Evolutionary conservation across 2,888 invertebrate genomes (phyloP), one percentile per base, ranked within the genome.

Genomic region (Tinea pellionella): DNA sequence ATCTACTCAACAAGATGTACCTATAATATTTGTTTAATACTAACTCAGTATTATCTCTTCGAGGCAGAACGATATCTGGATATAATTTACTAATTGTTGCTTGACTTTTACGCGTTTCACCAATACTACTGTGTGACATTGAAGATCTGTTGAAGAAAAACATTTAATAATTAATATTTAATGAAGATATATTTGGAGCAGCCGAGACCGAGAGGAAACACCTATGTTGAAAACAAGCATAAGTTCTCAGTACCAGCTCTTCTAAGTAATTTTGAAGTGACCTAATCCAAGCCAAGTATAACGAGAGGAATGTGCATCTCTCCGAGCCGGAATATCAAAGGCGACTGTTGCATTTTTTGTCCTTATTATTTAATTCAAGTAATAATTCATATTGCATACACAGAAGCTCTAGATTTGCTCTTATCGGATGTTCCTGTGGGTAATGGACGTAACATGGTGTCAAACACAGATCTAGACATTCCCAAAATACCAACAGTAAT

Each of bases 401-500:
- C 67, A 3, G 78, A 76, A 13, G 67, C 70, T 15, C 29, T 62
- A 19, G 61, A 57, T 64, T 74, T 82, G 0, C 78, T 77, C 67
- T 81, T 82, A 16, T 65, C 62, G 0, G 65, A 65, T 9, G 68
- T 69, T 0, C 61, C 64, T 2, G 64, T 64, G 0, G 75, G 68
- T 11, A 85, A 55, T 12, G 79, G 78, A 19, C 73, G 74, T 29
- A 92, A 72, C 85, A 91, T 88, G 0, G 89, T 79, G 67, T 92
- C 91, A 64, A 90, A 90, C 55, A 77, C 68, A 8, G 78, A 69
- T 19, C 91, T 80, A 0, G 84, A 77, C 65, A 89, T 72, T 2
- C 92, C 92, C 57, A 92, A 73, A 60, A 92, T 88, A 0, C 92
- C 92, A 4, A 91, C 70, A 60, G 84, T 79, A 13, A 91, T 76